Percentiles rank a stretch among this genome's conserved stretches.
These are phyloP conservation scores for Dasysyrphus tricinctus DNA, from an alignment of 2,888 invertebrate species.

Conservation along the genomic window DNA sequence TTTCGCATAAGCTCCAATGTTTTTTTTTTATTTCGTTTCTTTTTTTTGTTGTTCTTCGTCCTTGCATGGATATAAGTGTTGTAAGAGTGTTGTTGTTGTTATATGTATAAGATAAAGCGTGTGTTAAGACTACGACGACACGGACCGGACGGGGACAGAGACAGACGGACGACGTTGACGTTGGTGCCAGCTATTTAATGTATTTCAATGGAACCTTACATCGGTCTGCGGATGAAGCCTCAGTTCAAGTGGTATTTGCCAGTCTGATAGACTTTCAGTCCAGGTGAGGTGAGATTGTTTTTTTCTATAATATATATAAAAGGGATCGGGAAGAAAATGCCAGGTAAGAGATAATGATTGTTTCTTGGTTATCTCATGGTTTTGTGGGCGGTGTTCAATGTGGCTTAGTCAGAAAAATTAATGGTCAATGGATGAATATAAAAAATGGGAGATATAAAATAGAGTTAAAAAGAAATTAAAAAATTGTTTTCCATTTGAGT, in stretches of 20 bases:
- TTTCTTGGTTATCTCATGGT: conserved; percentile 34
- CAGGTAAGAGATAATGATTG: conserved; percentile 59
- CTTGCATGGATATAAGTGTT: conserved; percentile 38
- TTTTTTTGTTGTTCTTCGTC: conserved; percentile 7
- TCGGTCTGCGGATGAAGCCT: conserved; percentile 35
- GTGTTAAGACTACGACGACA: conserved; percentile 51
- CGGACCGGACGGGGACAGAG: conserved; percentile 8
- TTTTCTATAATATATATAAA: neutral
- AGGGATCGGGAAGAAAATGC: conserved; percentile 44
- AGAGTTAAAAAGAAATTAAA: neutral
- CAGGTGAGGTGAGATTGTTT: conserved; percentile 55
- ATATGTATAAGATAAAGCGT: conserved; percentile 15
- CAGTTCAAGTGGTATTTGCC: neutral
- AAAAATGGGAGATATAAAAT: neutral
- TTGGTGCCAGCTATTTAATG: conserved; percentile 65
- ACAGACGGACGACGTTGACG: conserved; percentile 24
- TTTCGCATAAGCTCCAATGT: conserved; percentile 72
- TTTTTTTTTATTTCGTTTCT: conserved; percentile 41
- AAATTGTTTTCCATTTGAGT: neutral
- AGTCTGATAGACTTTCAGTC: conserved; percentile 47
- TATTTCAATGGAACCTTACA: conserved; percentile 74
- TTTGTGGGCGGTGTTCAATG: conserved; percentile 23
- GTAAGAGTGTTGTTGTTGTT: conserved; percentile 8
- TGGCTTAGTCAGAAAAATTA: conserved; percentile 31
- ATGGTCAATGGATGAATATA: conserved; percentile 13